These are phyloP conservation scores for Drosophila nr. perissopoda DNA, from an alignment of 2,888 invertebrate genomes.

Conservation along the genomic window DNA sequence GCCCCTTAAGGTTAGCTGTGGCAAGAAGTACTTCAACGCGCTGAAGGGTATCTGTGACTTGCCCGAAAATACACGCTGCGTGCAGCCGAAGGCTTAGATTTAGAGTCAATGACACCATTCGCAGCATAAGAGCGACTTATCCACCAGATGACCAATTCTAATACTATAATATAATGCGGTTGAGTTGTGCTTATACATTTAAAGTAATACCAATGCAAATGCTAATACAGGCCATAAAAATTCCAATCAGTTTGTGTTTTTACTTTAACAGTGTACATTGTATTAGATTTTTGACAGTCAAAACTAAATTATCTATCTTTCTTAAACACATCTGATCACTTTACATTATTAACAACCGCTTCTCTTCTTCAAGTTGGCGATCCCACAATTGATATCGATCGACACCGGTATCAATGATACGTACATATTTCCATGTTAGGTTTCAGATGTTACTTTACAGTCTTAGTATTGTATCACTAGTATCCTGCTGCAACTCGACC, in stretches of 20 bases:
- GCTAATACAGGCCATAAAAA: constrained; percentile 54
- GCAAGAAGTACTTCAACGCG: constrained; percentile 75
- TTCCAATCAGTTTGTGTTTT: constrained; percentile 1
- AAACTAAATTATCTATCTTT: neutral
- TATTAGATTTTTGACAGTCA: neutral
- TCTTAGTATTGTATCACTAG: too few species aligned
- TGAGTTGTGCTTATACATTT: constrained; percentile 12
- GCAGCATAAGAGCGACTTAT: constrained; percentile 8
- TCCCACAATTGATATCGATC: too few species aligned
- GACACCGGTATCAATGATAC: too few species aligned
- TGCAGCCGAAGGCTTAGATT: constrained; percentile 51
- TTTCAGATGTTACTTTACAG: neutral
- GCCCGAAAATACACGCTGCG: constrained; percentile 77
- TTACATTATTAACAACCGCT: too few species aligned
- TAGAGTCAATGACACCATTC: constrained; percentile 4
- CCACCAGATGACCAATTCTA: constrained; percentile 20
- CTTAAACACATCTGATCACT: neutral
- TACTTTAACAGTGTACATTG: neutral
- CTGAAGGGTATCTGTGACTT: constrained; percentile 78
- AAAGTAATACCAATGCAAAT: constrained; percentile 42
- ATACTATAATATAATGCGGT: constrained; percentile 9
- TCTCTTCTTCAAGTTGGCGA: neutral
- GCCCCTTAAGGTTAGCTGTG: constrained; percentile 72
- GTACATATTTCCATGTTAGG: neutral
- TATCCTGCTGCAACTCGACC: too few species aligned